Percentiles rank a stretch among this genome's conserved stretches.
These are phyloP conservation scores for Pterostichus madidus DNA, from an alignment of 2,888 invertebrate genomes.

Conservation along the genomic window DNA sequence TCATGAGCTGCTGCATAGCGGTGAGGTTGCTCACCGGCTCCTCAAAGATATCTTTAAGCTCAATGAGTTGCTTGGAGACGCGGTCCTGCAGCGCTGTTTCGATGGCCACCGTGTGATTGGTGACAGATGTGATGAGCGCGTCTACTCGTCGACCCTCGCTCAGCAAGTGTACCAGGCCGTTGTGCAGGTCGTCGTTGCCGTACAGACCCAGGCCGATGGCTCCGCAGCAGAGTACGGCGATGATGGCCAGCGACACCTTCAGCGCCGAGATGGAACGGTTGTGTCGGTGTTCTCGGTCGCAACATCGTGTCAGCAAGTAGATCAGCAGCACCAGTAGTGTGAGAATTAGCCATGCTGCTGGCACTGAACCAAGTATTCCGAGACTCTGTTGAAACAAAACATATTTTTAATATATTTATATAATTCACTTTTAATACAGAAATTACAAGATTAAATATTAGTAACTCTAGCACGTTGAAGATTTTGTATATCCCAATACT, in stretches of 20 bases:
- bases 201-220: conserved; percentile 94
- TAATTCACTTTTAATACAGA: no score
- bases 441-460: no score
- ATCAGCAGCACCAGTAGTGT: conserved; percentile 93
- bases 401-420: no score
- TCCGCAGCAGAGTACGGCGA: conserved; percentile 93
- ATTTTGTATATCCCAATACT: no score
- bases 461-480: no score
- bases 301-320: conserved; percentile 96
- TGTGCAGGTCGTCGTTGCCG: conserved; percentile 96
- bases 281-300: conserved; percentile 94
- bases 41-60: conserved; percentile 88
- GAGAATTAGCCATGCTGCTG: conserved; percentile 95
- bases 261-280: conserved; percentile 93
- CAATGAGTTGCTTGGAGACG: conserved; percentile 81
- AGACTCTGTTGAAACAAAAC: conserved; percentile 85
- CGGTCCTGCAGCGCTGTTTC: conserved; percentile 86
- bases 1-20: conserved; percentile 85
- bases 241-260: conserved; percentile 88
- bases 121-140: conserved; percentile 87
- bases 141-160: conserved; percentile 91
- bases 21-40: conserved; percentile 89
- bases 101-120: conserved; percentile 89
- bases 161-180: conserved; percentile 90
- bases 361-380: conserved; percentile 94